Evolutionary conservation across 2,888 invertebrate species (phyloP), one percentile per base, ranked within the genome.

Genomic region (Heteromurus nitidus): DNA sequence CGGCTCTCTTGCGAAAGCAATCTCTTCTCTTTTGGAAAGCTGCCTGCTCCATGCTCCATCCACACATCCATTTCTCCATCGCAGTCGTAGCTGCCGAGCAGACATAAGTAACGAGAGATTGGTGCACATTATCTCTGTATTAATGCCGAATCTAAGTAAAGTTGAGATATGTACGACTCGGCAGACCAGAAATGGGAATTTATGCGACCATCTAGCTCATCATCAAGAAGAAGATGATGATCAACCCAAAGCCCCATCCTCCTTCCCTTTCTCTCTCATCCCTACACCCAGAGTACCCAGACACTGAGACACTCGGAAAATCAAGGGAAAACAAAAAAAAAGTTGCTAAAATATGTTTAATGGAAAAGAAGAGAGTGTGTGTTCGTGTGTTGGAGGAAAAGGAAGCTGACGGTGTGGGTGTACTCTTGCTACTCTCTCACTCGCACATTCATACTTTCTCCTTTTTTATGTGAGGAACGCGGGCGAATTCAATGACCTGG

Each of bases 401-500:
- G n/a, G n/a, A n/a, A n/a, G n/a, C n/a, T n/a, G n/a, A n/a, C n/a
- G n/a, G n/a, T n/a, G n/a, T n/a, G n/a, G n/a, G n/a, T n/a, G n/a
- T n/a, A n/a, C n/a, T n/a, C n/a, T n/a, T n/a, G n/a, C n/a, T n/a
- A n/a, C n/a, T n/a, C n/a, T n/a, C n/a, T n/a, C n/a, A n/a, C n/a
- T n/a, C n/a, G n/a, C n/a, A n/a, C n/a, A n/a, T n/a, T n/a, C n/a
- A n/a, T n/a, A n/a, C n/a, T n/a, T n/a, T n/a, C n/a, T n/a, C n/a
- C n/a, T n/a, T 36, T 7, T 36, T 13, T 50, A 50, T 62, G 31
- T 31, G 62, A 28, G 18, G 31, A 62, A 36, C 30, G 62, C 30
- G 31, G 18, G 13, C 5, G 18, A 72, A 72, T 72, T 60, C 72
- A 72, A 72, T 72, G 62, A 72, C 72, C 58, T 60, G 64, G 53